Conservation (phyloP, 2,797 vertebrate genomes). For the Florisuga fusca region DNA sequence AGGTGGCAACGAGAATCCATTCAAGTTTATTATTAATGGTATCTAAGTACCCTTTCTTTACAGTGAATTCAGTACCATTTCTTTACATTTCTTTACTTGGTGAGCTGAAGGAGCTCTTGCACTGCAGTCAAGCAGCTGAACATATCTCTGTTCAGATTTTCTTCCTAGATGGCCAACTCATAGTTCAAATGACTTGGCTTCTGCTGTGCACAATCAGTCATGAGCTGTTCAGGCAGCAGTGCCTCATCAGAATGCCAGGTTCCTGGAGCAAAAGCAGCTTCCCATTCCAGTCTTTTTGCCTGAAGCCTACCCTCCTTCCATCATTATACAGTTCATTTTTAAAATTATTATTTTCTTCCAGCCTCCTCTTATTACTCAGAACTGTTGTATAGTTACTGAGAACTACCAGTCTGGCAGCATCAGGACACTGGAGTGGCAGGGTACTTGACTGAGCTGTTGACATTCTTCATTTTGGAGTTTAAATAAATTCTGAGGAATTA, state of each 20-base stretch:
- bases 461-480: not conserved
- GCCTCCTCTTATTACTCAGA: not conserved
- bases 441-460: not conserved
- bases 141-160: not conserved
- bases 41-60: not conserved
- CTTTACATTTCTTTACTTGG: not conserved
- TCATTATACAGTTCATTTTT: not conserved
- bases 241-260: not conserved
- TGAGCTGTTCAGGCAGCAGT: not conserved
- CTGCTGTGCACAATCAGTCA: not conserved
- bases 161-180: not conserved
- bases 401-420: not conserved
- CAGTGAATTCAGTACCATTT: accelerated
- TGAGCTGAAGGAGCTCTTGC: not conserved
- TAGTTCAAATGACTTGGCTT: not conserved
- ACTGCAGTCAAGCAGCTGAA: not conserved
- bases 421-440: not conserved
- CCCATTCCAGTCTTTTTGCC: not conserved
- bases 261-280: not conserved
- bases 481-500: not conserved
- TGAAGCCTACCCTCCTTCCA: not conserved
- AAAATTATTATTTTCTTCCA: not conserved
- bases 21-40: too few relatives aligned
- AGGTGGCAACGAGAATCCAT: not conserved
- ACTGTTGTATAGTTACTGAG: not conserved